phyloP scores from a whole-genome alignment of 2,888 invertebrate genomes.

The Drosophila vallismaia region DNA sequence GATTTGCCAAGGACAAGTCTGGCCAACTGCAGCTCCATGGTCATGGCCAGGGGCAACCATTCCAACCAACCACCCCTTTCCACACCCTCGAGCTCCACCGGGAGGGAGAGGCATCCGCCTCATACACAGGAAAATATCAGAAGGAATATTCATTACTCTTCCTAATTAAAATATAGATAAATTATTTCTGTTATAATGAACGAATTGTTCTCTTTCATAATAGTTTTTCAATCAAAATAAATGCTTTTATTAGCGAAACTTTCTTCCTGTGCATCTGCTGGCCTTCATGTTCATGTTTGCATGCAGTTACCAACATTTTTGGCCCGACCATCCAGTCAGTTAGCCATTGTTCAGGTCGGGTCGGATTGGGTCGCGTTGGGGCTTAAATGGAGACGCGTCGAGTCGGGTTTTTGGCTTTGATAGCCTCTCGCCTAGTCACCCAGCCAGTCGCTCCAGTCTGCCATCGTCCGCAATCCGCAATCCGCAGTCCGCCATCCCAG shows the following conservation, averaged over 20 bases:
- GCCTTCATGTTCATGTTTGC: slow-evolving; percentile 70
- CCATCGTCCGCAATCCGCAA: slow-evolving; percentile 4
- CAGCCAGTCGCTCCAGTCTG: not conserved
- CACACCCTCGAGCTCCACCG: slow-evolving; percentile 10
- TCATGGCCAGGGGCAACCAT: slow-evolving; percentile 40
- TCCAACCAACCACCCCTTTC: slow-evolving; percentile 4
- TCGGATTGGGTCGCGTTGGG: slow-evolving; percentile 31
- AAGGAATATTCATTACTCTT: too few relatives aligned
- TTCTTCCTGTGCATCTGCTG: slow-evolving; percentile 40
- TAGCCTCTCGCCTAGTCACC: slow-evolving; percentile 31
- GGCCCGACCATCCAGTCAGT: slow-evolving; percentile 41
- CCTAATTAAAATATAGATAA: too few relatives aligned
- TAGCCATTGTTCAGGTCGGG: slow-evolving; percentile 35
- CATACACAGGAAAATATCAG: slow-evolving; percentile 5
- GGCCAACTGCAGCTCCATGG: slow-evolving; percentile 17
- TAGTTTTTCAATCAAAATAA: too few relatives aligned
- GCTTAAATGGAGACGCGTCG: slow-evolving; percentile 15
- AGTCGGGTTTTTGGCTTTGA: slow-evolving; percentile 37
- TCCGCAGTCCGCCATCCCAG: slow-evolving; percentile 2
- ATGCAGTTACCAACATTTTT: slow-evolving; percentile 63
- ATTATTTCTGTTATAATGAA: too few relatives aligned
- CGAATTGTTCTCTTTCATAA: too few relatives aligned
- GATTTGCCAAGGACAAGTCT: slow-evolving; percentile 59
- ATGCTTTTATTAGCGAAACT: not conserved
- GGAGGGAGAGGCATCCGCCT: slow-evolving; percentile 23